Percentiles rank a stretch among this genome's conserved stretches.
phyloP scores from a whole-genome alignment of 2,113 vertebrate genomes.

The Neodontobutis hainanensis region DNA sequence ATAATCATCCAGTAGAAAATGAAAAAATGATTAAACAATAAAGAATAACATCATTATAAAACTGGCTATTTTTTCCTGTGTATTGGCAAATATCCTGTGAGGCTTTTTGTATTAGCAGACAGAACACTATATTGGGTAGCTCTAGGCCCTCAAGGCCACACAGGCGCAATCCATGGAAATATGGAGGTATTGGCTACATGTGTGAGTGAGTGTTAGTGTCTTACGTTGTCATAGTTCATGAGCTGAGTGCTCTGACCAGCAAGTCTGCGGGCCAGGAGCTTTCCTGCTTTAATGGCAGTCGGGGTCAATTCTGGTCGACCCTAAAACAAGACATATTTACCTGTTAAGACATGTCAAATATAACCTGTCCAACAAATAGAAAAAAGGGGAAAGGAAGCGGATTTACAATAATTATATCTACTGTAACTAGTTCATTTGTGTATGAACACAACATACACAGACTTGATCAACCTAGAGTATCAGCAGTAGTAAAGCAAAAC shows the following conservation, averaged over 20 bases:
- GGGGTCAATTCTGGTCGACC: slow-evolving; percentile 94
- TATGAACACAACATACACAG: not conserved
- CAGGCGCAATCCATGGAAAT: slow-evolving; percentile 18
- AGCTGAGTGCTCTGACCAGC: slow-evolving; percentile 76
- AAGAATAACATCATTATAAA: no score
- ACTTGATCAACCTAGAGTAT: not conserved
- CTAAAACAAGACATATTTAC: slow-evolving; percentile 68
- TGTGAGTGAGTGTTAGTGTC: slow-evolving; percentile 41
- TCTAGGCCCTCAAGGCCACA: slow-evolving; percentile 5
- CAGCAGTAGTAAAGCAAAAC: not conserved
- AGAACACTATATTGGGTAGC: no score
- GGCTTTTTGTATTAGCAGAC: no score
- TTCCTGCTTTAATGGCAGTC: slow-evolving; percentile 89
- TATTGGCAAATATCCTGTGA: no score
- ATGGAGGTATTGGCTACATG: not conserved
- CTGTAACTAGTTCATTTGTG: no score
- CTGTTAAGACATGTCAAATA: not conserved
- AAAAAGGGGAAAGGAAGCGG: not conserved
- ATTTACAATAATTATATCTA: not conserved
- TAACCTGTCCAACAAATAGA: not conserved
- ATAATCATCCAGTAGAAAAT: no score
- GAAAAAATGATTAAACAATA: no score
- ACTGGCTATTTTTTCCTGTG: no score
- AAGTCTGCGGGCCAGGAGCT: slow-evolving; percentile 87
- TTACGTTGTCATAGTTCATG: slow-evolving; percentile 94